These are phyloP conservation scores for Helicoverpa armigera DNA, from an alignment of 1,140 invertebrate genomes.

Conservation along the genomic window DNA sequence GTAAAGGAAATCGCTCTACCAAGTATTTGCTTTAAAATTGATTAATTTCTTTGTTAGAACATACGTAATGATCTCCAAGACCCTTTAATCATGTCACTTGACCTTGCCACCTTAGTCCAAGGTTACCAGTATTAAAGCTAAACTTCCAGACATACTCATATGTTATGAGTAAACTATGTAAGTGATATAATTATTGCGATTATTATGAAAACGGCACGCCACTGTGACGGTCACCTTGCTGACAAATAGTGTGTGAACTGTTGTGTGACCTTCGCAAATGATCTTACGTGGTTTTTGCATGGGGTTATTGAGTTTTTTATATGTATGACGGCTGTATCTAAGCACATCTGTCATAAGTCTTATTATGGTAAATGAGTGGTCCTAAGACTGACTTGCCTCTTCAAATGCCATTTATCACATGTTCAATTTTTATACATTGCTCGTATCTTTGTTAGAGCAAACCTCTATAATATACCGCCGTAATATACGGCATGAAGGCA, in stretches of 20 bases:
- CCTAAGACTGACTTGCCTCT: too few species aligned
- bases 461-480: too few species aligned
- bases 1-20: not conserved
- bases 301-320: not conserved
- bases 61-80: not conserved
- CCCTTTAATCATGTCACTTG: constrained; percentile 23
- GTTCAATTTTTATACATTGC: too few species aligned
- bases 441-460: too few species aligned
- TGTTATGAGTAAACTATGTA: not conserved
- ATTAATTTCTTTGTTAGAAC: not conserved
- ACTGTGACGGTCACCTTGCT: constrained; percentile 28
- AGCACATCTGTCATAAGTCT: too few species aligned
- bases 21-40: constrained; percentile 12
- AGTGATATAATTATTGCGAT: constrained; percentile 7
- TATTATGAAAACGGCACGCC: not conserved
- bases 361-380: too few species aligned
- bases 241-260: constrained; percentile 16
- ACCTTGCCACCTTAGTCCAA: constrained; percentile 10
- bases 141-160: not conserved
- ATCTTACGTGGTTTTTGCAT: constrained; percentile 1
- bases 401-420: too few species aligned
- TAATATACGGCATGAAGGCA: too few species aligned
- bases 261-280: constrained; percentile 15
- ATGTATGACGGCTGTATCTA: too few species aligned
- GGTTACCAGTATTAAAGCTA: not conserved